Evolutionary conservation across 2,113 vertebrate genomes (phyloP), one percentile per base, ranked within the genome.

Genomic region (Silurus asotus): DNA sequence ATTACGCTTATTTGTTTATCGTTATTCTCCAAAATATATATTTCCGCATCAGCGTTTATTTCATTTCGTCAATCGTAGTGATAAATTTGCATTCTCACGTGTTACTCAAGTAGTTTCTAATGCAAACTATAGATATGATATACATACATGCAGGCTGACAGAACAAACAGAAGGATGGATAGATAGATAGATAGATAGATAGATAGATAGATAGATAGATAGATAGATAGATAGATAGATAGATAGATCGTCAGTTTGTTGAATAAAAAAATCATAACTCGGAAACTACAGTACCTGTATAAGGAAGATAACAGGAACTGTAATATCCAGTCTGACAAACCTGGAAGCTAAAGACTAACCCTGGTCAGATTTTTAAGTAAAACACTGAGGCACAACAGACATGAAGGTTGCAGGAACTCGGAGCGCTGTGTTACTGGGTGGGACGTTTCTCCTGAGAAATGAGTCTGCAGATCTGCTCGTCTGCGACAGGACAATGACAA

Each of bases 401-500:
- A 37, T 69, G 19, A 74, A 28, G 48, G 23, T 37, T 79, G 23
- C 58, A 75, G 83, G 85, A 49, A 59, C 77, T 23, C 15, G 8
- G 5, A 84, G 55, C 51, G 37, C 25, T 49, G 67, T 13, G 51
- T 84, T 83, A 48, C 75, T 81, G 58, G 8, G 53, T 56, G 28
- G 65, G 53, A 62, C 45, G 14, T 56, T 74, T 49, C 84, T 70
- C 75, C 25, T 20, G 80, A 81, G 82, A 84, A 76, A 75, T 77
- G 79, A 74, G 59, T 81, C 82, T 84, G 76, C 81, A 84, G 76
- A 67, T 79, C 79, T 59, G 84, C 77, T 61, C 14, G 53, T 70
- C 70, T 53, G 84, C 67, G 72, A 70, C 11, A 28, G 59, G 76
- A 86, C 80, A 86, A 88, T 58, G 88, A 72, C 85, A 88, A 48